Evolutionary conservation across 35 echinoderm and acorn worm genomes (phyloP).

Genomic region (Holothuria glaberrima): DNA sequence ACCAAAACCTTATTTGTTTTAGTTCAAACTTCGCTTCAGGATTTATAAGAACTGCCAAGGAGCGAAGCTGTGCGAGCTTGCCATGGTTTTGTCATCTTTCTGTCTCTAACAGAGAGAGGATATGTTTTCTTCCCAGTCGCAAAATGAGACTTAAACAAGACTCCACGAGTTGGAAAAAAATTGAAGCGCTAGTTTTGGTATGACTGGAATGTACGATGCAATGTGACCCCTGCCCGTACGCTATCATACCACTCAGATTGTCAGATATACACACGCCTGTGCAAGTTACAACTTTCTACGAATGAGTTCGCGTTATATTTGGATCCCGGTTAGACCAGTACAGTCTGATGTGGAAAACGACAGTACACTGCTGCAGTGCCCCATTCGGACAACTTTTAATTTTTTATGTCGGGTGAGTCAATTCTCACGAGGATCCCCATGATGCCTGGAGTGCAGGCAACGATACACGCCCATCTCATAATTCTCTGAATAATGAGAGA

Average conservation of each 20-base stretch:
- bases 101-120: slow-evolving; percentile 25
- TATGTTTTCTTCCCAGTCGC: slow-evolving; percentile 21
- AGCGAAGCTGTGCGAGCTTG: slow-evolving; percentile 11
- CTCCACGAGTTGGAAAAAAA: neutral
- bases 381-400: no score
- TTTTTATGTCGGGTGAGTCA: no score
- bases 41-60: slow-evolving; percentile 17
- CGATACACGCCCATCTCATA: no score
- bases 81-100: slow-evolving; percentile 40
- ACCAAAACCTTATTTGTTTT: neutral
- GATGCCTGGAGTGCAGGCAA: no score
- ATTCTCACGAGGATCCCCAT: no score
- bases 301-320: no score
- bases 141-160: slow-evolving; percentile 43
- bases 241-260: neutral
- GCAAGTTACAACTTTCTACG: no score
- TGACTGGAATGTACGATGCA: slow-evolving; percentile 52
- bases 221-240: slow-evolving; percentile 52
- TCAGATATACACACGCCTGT: no score
- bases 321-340: no score
- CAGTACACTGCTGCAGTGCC: no score
- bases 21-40: neutral
- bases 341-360: no score
- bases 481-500: no score
- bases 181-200: slow-evolving; percentile 47